A percentile compares a stretch with the other conserved stretches of the same genome.
Evolutionary conservation across 1,140 invertebrate species (phyloP).

Genomic region (Vanessa tameamea): DNA sequence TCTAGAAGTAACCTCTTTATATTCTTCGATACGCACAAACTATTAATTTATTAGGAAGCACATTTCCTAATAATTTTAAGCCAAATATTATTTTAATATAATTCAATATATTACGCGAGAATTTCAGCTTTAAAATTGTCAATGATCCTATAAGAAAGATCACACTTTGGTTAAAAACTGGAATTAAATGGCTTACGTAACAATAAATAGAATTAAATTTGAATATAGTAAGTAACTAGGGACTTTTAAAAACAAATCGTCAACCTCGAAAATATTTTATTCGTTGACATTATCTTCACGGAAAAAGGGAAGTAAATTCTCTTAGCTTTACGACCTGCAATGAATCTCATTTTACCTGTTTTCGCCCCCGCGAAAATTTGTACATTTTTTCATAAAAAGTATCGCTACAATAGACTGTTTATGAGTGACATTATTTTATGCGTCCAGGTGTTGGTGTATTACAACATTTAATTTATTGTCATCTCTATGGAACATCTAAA

Average conservation of each 20-base stretch:
- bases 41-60: too few species aligned
- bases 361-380: not conserved
- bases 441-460: not conserved
- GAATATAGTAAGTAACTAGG: not conserved
- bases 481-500: too few species aligned
- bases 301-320: constrained; percentile 25
- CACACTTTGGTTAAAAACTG: too few species aligned
- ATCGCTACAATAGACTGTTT: constrained; percentile 14
- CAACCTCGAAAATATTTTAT: constrained; percentile 1
- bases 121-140: too few species aligned
- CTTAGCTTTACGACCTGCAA: constrained; percentile 25
- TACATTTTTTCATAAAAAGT: constrained; percentile 2
- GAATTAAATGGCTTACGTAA: too few species aligned
- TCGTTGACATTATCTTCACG: constrained; percentile 21
- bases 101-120: too few species aligned
- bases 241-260: not conserved
- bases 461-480: not conserved
- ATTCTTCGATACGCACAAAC: too few species aligned
- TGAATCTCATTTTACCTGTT: constrained; percentile 33
- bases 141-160: too few species aligned
- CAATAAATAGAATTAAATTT: too few species aligned
- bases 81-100: too few species aligned
- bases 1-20: too few species aligned
- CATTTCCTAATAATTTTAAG: too few species aligned
- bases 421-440: constrained; percentile 19